A percentile compares a stretch with the other conserved stretches of the same genome.
Conservation (phyloP, 1,140 invertebrate species). For the Bicyclus anynana region DNA sequence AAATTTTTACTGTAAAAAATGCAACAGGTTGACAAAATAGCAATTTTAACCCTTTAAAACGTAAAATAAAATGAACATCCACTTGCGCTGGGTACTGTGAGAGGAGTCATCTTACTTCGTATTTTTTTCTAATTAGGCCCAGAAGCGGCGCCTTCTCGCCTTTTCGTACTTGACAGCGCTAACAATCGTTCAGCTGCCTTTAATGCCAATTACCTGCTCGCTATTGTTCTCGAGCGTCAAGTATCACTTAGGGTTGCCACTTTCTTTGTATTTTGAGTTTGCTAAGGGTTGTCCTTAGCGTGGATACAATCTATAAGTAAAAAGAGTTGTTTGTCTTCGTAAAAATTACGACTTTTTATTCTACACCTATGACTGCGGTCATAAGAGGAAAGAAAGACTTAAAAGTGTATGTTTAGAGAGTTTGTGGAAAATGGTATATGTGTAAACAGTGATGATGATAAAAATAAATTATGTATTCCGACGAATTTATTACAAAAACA, state of each 20-base stretch:
- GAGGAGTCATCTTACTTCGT: slow-evolving; percentile 30
- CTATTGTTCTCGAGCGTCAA: slow-evolving; percentile 49
- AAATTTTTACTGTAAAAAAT: too few relatives aligned
- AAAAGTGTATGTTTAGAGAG: too few relatives aligned
- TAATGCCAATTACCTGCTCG: slow-evolving; percentile 61
- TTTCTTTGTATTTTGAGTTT: background rate
- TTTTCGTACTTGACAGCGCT: slow-evolving; percentile 37
- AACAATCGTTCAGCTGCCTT: slow-evolving; percentile 49
- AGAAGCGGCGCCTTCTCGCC: slow-evolving; percentile 26
- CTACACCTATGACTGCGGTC: too few relatives aligned
- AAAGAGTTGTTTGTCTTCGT: too few relatives aligned
- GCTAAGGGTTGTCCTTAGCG: background rate
- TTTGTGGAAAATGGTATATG: too few relatives aligned
- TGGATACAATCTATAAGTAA: too few relatives aligned
- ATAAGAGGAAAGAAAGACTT: too few relatives aligned
- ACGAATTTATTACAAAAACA: too few relatives aligned
- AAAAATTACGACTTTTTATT: too few relatives aligned
- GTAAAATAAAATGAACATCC: slow-evolving; percentile 11
- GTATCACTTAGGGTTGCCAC: slow-evolving; percentile 32
- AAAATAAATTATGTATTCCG: too few relatives aligned
- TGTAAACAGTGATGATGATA: too few relatives aligned
- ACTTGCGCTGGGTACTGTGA: slow-evolving; percentile 2
- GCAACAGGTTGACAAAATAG: too few relatives aligned
- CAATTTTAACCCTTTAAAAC: background rate
- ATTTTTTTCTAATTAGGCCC: slow-evolving; percentile 56